These are phyloP conservation scores for Naso thynnoides DNA, from an alignment of 2,797 vertebrate genomes.

Conservation along the genomic window DNA sequence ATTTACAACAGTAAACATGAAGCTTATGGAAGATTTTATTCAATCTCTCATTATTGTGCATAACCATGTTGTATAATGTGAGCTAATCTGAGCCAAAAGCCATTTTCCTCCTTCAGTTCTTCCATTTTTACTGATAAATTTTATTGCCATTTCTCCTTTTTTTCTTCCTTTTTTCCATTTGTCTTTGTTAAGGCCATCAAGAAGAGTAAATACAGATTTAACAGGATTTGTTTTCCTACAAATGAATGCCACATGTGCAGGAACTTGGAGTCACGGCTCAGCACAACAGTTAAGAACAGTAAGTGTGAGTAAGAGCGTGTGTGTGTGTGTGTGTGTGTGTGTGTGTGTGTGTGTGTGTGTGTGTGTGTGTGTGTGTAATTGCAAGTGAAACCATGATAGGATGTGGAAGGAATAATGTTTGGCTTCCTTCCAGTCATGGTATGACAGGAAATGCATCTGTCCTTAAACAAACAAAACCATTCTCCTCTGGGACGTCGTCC, in stretches of 20 bases:
- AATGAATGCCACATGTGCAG: slow-evolving; percentile 80
- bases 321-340: slow-evolving; percentile 27
- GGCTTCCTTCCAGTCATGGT: slow-evolving; percentile 61
- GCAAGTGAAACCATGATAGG: slow-evolving; percentile 59
- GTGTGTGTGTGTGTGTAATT: slow-evolving; percentile 44
- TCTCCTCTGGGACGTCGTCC: slow-evolving; percentile 52
- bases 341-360: slow-evolving; percentile 36
- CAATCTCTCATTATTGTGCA: slow-evolving; percentile 24
- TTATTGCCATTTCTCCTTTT: slow-evolving; percentile 23
- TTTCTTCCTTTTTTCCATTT: slow-evolving; percentile 14
- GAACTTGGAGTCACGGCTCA: slow-evolving; percentile 76
- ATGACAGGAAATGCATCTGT: slow-evolving; percentile 71
- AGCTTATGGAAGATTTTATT: slow-evolving; percentile 23
- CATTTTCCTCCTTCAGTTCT: slow-evolving; percentile 28
- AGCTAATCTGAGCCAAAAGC: slow-evolving; percentile 3
- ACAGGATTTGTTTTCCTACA: slow-evolving; percentile 73
- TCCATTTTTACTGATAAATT: slow-evolving; percentile 36
- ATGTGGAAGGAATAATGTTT: slow-evolving; percentile 58
- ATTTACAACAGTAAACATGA: slow-evolving; percentile 19
- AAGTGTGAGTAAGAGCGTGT: slow-evolving; percentile 61
- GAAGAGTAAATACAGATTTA: slow-evolving; percentile 76
- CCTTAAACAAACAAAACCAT: slow-evolving; percentile 62
- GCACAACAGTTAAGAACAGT: slow-evolving; percentile 73
- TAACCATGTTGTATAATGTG: slow-evolving; percentile 22
- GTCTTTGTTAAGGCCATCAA: slow-evolving; percentile 62